Evolutionary conservation across 2,113 vertebrate genomes (phyloP).

Genomic region (Dicrurus megarhynchus): DNA sequence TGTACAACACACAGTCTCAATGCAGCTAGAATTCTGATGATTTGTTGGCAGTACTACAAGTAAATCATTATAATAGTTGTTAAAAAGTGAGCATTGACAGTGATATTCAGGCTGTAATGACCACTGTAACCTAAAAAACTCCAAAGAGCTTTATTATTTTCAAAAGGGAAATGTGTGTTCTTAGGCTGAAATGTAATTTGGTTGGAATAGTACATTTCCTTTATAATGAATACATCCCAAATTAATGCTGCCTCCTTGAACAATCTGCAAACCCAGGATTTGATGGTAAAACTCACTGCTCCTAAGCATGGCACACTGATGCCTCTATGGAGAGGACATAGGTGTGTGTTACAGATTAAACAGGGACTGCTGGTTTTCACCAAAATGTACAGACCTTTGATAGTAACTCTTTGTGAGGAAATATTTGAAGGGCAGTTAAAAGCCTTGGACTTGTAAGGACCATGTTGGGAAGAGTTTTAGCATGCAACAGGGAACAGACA

Average conservation of each 20-base stretch:
- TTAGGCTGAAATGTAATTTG: neutral
- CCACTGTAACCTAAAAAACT: neutral
- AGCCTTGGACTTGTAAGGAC: neutral
- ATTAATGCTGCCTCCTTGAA: neutral
- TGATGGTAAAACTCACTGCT: neutral
- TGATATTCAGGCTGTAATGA: neutral
- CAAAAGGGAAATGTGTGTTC: neutral
- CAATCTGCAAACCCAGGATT: neutral
- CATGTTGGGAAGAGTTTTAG: neutral
- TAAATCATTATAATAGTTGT: neutral
- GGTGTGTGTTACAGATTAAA: neutral
- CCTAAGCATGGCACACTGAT: neutral
- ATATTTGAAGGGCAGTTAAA: neutral
- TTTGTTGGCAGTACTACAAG: neutral
- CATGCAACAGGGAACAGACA: rapidly evolving
- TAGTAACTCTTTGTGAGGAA: neutral
- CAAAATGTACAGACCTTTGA: neutral
- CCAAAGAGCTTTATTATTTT: neutral
- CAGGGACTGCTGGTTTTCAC: neutral
- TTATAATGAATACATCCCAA: neutral
- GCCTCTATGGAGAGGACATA: neutral
- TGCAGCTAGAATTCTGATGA: neutral
- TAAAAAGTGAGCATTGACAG: neutral
- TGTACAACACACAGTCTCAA: neutral
- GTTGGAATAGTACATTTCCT: neutral